A percentile compares a stretch with the other conserved stretches of the same genome.
These are phyloP conservation scores for Cheilosia vulpina DNA, from an alignment of 2,888 invertebrate species.

Conservation along the genomic window DNA sequence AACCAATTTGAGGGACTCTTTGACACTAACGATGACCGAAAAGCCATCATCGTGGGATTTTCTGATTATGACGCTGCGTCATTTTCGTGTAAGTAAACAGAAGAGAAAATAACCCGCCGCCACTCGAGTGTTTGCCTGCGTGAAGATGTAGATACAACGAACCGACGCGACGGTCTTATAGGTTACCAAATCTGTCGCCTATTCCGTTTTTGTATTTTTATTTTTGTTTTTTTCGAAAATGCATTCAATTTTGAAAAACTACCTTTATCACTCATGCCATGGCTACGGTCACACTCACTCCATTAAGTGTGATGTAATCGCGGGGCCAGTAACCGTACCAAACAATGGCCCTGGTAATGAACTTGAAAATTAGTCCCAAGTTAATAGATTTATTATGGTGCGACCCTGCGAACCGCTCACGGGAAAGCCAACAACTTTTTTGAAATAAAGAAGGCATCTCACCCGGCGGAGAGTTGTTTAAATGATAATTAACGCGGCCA, in stretches of 20 bases:
- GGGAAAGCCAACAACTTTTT: not conserved
- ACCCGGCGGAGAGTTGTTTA: conserved; percentile 14
- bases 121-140: not conserved
- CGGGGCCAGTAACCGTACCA: conserved; percentile 8
- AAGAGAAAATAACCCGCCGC: not conserved
- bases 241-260: not conserved
- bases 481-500: conserved; percentile 41
- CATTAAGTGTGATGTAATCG: conserved; percentile 47
- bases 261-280: not conserved
- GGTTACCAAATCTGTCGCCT: not conserved
- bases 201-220: not conserved
- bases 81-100: not conserved
- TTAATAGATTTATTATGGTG: conserved; percentile 39
- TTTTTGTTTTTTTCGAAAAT: not conserved
- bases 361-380: conserved; percentile 55
- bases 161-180: not conserved
- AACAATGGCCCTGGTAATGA: conserved; percentile 54
- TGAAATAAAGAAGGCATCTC: conserved; percentile 1
- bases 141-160: not conserved
- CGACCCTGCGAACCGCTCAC: conserved; percentile 17
- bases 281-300: conserved; percentile 5
- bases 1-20: conserved; percentile 1
- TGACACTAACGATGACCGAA: not conserved
- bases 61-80: not conserved
- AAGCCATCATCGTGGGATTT: not conserved